Evolutionary conservation across 2,113 vertebrate species (phyloP), one percentile per base, ranked within the genome.

Genomic region (Bucco capensis): DNA sequence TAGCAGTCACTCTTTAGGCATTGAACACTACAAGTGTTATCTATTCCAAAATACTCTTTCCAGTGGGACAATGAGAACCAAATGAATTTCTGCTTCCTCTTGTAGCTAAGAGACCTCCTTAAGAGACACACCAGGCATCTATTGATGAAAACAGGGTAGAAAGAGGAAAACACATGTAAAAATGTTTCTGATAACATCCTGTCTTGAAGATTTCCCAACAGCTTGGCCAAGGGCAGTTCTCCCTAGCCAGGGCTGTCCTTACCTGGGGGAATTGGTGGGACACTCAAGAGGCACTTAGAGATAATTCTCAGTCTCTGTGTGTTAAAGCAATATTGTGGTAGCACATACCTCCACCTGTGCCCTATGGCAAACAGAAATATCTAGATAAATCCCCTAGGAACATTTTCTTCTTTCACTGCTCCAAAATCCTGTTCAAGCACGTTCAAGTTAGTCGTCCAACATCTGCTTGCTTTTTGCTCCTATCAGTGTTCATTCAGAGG

Each of bases 201-300:
- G 56, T 40, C 54, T 70, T 37, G 51, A 19, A 54, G 56, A 4
- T 14, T 42, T 51, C 35, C 33, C 18, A 6, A 46, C 40, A n/a
- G 53, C 80, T 78, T 74, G 2, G 1, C 49, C 19, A 5, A 33
- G 82, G 56, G 69, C 78, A 53, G 56, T 17, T 33, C 11, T 71
- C 19, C 47, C 31, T 10, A 24, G 30, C n/a, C 64, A 8, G 71
- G 50, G 86, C 61, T 4, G 82, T 17, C 12, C 1, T 49, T 67
- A 19, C 74, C 64, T 24, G 1, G 5, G 19, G 40, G 0, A 1
- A 16, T 35, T 28, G 31, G 1, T 4, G 61, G 16, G 24, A 14
- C 51, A 56, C 10, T 33, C 4, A 10, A 30, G 53, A 30, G 25
- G 40, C 40, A 25, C 31, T 61, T 27, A 14, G 74, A 46, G 86